Conservation (phyloP, 23 tunicate genomes). For the Phallusia fumigata region DNA sequence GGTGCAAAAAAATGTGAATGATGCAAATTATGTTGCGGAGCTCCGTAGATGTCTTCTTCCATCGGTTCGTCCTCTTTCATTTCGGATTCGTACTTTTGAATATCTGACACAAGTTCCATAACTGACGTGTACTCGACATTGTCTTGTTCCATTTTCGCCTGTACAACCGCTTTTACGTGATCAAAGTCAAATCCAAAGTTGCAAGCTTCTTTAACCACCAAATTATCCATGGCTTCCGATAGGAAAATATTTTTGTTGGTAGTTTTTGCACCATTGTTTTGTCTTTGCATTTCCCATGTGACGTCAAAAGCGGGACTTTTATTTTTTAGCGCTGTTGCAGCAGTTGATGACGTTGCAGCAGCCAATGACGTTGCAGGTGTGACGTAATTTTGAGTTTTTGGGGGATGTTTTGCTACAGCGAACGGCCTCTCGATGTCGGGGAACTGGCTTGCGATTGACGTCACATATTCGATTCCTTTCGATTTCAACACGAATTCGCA, state of each 20-base stretch:
- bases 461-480: constrained; percentile 17
- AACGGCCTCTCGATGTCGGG: constrained; percentile 10
- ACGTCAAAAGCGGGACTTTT: not conserved
- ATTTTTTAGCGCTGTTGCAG: not conserved
- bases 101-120: constrained; percentile 10
- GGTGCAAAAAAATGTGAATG: not conserved
- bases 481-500: constrained; percentile 19
- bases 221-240: not conserved
- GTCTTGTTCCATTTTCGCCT: not conserved
- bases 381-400: not conserved
- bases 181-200: not conserved
- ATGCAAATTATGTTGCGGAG: not conserved
- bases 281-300: no score
- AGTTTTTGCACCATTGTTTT: not conserved
- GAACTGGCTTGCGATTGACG: not conserved
- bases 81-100: not conserved
- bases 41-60: not conserved
- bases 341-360: not conserved
- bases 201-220: not conserved
- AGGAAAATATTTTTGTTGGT: not conserved
- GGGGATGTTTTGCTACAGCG: not conserved
- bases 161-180: not conserved
- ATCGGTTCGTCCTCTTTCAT: not conserved
- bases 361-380: not conserved
- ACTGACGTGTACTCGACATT: not conserved